Base-by-base conservation (phyloP, 1,140 invertebrate species). In the Saccostrea echinata region DNA sequence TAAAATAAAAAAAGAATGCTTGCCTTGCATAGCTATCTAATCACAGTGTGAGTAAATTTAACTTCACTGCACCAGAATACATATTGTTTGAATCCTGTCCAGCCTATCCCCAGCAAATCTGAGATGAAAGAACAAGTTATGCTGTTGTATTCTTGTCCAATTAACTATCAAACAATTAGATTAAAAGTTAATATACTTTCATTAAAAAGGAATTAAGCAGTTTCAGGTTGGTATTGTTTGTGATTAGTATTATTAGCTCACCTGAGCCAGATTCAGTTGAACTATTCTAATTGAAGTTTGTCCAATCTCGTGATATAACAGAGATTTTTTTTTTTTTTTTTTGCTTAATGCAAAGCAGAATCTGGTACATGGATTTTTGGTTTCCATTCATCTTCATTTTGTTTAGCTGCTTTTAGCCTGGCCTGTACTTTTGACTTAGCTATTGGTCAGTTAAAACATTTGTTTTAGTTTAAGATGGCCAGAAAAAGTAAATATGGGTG, bases 21-120 rank as follows among this genome's bases (percentile, higher is more conserved):
- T 43, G 43, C 18, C 55, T 76, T 76, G 68, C 27, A 24, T 68
- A 68, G 64, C 68, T 76, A 76, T 76, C 68, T 76, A 30, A 33
- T 76, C 68, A 76, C 30, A 33, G 27, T 30, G 68, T 16, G 30
- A 76, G 27, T 35, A n/a, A 21, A 61, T 61, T 61, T 61, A 43
- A 43, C 43, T 43, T 64, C 21, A 21, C 21, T 64, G 21, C 24
- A 64, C 57, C 3, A 11, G 68, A 30, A 30, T 27, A 33, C 68
- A 3, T 76, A 76, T 76, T 76, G 9, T 76, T 76, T 30, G 68
- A 76, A 76, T 30, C 30, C 11, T 13, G 68, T 18, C 30, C 68
- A 18, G 68, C 24, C 27, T 27, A 30, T 76, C 27, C 9, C 27
- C 16, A 61, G 16, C 1, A n/a, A 18, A 21, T 61, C 55, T 61